Percentiles rank a stretch among this genome's conserved stretches.
Conservation (phyloP, 1,140 invertebrate genomes). For the Drosophila subobscura region DNA sequence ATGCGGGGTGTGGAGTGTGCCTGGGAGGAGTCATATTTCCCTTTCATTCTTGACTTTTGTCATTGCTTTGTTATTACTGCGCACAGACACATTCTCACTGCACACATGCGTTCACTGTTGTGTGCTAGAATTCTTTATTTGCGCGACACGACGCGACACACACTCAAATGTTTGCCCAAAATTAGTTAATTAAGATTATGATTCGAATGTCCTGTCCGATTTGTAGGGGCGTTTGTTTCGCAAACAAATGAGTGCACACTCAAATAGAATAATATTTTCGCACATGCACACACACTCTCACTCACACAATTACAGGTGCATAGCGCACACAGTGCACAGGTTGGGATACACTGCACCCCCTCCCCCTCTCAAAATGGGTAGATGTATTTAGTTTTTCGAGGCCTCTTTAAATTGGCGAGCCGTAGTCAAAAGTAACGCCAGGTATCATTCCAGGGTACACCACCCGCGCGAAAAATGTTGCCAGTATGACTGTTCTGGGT, state of each 20-base stretch:
- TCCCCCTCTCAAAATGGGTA: neutral
- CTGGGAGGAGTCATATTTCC: constrained; percentile 34
- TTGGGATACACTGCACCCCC: constrained; percentile 12
- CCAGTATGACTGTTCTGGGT: constrained; percentile 22
- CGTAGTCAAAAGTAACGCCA: constrained; percentile 48
- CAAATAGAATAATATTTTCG: constrained; percentile 13
- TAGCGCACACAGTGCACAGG: constrained; percentile 26
- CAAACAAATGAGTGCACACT: constrained; percentile 18
- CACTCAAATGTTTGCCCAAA: constrained; percentile 56
- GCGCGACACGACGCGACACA: constrained; percentile 48
- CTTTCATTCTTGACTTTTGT: constrained; percentile 76
- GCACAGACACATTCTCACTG: constrained; percentile 10
- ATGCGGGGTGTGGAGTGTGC: constrained; percentile 33
- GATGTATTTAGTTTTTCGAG: constrained; percentile 34
- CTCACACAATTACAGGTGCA: constrained; percentile 8
- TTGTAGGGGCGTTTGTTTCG: constrained; percentile 30
- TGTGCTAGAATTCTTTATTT: constrained; percentile 67
- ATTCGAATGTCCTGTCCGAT: constrained; percentile 52
- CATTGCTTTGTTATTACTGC: constrained; percentile 61
- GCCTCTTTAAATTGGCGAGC: constrained; percentile 37
- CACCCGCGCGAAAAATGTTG: constrained; percentile 69
- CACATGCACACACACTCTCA: constrained; percentile 32
- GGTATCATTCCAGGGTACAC: constrained; percentile 40
- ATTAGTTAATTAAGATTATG: constrained; percentile 68
- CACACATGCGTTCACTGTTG: constrained; percentile 35